Evolutionary conservation across 1,140 invertebrate genomes (phyloP).

Genomic region (Drosophila subobscura): DNA sequence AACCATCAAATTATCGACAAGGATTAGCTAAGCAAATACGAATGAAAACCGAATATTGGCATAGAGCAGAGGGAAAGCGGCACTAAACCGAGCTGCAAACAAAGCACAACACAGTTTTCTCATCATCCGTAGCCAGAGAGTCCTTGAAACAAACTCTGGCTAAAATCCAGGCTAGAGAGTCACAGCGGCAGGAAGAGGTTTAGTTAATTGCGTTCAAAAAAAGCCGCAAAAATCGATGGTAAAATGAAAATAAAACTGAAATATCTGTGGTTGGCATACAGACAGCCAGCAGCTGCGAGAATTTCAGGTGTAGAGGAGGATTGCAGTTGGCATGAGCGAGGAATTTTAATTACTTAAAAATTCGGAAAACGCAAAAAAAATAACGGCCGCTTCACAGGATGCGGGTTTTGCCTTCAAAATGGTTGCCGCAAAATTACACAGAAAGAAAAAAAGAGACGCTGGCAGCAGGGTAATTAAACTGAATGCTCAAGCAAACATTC

Average conservation of each 20-base stretch:
- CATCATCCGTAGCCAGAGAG: slow-evolving; percentile 39
- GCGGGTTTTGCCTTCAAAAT: slow-evolving; percentile 40
- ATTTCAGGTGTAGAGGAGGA: not conserved
- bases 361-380: not conserved
- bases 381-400: slow-evolving; percentile 2
- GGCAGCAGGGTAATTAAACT: slow-evolving; percentile 60
- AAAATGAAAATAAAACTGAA: slow-evolving; percentile 56
- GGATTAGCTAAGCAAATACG: slow-evolving; percentile 56
- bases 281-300: not conserved
- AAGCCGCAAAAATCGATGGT: slow-evolving; percentile 58
- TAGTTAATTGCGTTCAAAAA: slow-evolving; percentile 59
- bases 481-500: slow-evolving; percentile 60
- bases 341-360: slow-evolving; percentile 68
- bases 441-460: slow-evolving; percentile 3
- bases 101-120: slow-evolving; percentile 27
- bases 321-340: slow-evolving; percentile 36
- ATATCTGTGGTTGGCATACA: slow-evolving; percentile 8
- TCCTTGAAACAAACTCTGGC: slow-evolving; percentile 3
- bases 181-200: slow-evolving; percentile 11
- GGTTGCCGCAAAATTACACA: slow-evolving; percentile 33
- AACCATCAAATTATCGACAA: slow-evolving; percentile 50
- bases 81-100: slow-evolving; percentile 21
- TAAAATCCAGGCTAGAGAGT: not conserved
- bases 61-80: slow-evolving; percentile 21
- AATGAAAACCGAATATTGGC: slow-evolving; percentile 36